Percentiles rank a stretch among this genome's conserved stretches.
Conservation (phyloP, 64 coral and sea anemone genomes). For the Acropora yongei region DNA sequence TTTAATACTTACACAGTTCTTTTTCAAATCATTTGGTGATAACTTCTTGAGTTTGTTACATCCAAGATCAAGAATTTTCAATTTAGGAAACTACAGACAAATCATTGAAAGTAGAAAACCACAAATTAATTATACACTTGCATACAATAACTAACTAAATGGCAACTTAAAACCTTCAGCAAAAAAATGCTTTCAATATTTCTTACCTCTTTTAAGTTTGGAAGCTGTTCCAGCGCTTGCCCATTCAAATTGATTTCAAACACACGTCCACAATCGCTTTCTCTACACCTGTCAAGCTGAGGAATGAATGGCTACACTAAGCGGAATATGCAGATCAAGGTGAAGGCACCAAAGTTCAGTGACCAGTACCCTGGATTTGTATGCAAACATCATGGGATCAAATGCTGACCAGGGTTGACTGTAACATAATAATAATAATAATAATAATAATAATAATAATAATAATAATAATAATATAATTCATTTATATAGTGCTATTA, state of each 20-base stretch:
- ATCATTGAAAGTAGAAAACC: background rate
- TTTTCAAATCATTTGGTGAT: conserved; percentile 11
- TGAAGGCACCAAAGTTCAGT: no score
- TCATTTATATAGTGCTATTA: no score
- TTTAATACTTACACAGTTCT: conserved; percentile 36
- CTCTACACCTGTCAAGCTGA: conserved; percentile 64
- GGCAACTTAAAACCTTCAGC: no score
- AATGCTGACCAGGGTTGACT: no score
- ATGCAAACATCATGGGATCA: no score
- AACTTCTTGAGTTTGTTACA: conserved; percentile 35
- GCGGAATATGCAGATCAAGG: no score
- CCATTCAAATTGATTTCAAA: conserved; percentile 70
- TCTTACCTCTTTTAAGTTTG: conserved; percentile 43
- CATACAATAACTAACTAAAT: background rate
- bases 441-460: no score
- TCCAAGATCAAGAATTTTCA: conserved; percentile 42
- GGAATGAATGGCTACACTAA: background rate
- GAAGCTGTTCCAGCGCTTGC: conserved; percentile 48
- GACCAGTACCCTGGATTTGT: no score
- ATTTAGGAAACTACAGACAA: conserved; percentile 10
- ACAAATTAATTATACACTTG: background rate
- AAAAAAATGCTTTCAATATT: background rate
- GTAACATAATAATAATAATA: no score
- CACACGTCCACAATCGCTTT: conserved; percentile 28
- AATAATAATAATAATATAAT: no score